Evolutionary conservation across 2,888 invertebrate species (phyloP).

Genomic region (Harmothoe impar): DNA sequence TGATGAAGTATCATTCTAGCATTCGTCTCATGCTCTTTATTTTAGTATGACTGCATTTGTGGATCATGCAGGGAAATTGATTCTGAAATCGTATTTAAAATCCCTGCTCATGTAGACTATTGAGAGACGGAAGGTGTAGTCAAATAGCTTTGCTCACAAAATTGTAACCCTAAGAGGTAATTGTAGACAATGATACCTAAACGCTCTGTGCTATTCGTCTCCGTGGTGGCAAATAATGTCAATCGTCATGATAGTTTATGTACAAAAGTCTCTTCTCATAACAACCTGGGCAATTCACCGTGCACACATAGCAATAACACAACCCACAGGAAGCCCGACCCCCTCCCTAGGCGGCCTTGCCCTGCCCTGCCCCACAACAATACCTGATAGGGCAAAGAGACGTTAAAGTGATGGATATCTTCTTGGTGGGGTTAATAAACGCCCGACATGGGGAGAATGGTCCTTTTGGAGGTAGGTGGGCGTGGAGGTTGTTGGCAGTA

Average conservation of each 20-base stretch:
- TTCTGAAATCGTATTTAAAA: no score
- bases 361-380: slow-evolving; percentile 9
- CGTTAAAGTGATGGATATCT: slow-evolving; percentile 29
- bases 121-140: no score
- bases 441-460: neutral
- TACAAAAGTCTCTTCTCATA: neutral
- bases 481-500: neutral
- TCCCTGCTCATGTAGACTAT: neutral
- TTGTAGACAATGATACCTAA: no score
- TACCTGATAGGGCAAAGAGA: neutral
- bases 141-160: no score
- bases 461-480: neutral
- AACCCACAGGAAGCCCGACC: neutral
- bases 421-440: slow-evolving; percentile 43
- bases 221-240: no score
- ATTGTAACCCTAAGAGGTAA: no score
- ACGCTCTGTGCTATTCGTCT: no score
- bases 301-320: slow-evolving; percentile 21
- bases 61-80: no score
- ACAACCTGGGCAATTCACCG: neutral
- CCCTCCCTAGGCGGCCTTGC: neutral
- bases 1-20: no score
- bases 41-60: no score
- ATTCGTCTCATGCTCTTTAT: no score
- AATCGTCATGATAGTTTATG: no score